Evolutionary conservation across 2,888 invertebrate genomes (phyloP).

Genomic region (Calameuta pallipes): DNA sequence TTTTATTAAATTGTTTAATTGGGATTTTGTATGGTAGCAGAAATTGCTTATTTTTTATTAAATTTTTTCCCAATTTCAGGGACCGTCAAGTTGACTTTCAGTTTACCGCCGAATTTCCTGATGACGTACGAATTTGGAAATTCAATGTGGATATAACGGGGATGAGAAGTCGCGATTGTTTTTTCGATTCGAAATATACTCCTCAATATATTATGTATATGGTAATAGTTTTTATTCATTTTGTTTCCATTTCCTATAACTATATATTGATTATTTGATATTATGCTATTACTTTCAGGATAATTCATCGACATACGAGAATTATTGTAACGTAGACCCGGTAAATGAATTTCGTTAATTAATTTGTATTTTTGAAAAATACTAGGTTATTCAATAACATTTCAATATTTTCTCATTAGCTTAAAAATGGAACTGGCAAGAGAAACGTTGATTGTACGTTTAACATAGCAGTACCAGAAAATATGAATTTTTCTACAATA

Average conservation of each 20-base stretch:
- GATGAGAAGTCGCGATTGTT: neutral
- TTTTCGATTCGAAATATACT: neutral
- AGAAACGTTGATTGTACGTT: constrained; percentile 29
- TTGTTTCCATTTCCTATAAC: neutral
- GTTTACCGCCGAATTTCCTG: neutral
- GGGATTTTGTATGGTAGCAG: too few species aligned
- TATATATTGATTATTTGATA: neutral
- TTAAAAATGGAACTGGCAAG: neutral
- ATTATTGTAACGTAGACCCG: neutral
- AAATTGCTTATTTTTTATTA: too few species aligned
- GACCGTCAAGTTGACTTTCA: neutral
- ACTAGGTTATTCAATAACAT: neutral
- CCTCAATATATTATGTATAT: neutral
- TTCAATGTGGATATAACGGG: neutral
- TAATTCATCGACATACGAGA: neutral
- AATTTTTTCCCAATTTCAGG: neutral
- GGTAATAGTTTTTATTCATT: neutral
- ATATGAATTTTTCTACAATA: constrained; percentile 30
- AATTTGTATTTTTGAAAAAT: neutral
- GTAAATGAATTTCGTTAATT: neutral
- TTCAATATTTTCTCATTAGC: neutral
- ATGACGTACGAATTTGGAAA: neutral
- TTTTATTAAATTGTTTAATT: too few species aligned
- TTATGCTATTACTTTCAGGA: neutral
- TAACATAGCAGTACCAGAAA: constrained; percentile 10